Percentiles rank a stretch among this genome's conserved stretches.
phyloP scores from a whole-genome alignment of 2,888 invertebrate species.

The Eucera pruinosa region DNA sequence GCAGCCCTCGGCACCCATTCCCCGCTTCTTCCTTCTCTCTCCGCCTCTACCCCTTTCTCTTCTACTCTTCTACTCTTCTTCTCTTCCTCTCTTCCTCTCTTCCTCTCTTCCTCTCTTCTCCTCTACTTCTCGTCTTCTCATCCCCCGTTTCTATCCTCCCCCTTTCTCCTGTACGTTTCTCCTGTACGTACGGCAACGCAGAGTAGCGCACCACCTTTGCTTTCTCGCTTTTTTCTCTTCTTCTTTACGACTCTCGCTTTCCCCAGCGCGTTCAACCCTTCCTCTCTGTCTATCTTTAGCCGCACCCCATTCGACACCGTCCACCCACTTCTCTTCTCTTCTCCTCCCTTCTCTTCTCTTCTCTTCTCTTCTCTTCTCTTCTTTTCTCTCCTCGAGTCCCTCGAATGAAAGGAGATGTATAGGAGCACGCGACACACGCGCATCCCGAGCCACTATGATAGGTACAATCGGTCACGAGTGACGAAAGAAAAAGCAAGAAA shows the following conservation, averaged over 20 bases:
- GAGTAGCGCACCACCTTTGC: slow-evolving; percentile 12
- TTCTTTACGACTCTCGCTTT: slow-evolving; percentile 28
- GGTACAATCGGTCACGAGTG: slow-evolving; percentile 65
- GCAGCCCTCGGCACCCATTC: slow-evolving; percentile 62
- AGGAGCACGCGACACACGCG: slow-evolving; percentile 64
- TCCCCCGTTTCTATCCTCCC: slow-evolving; percentile 1
- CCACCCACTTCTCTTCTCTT: slow-evolving; percentile 48
- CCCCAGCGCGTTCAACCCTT: slow-evolving; percentile 16
- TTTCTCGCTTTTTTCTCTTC: slow-evolving; percentile 19
- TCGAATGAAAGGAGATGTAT: slow-evolving; percentile 69
- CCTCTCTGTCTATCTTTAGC: slow-evolving; percentile 37
- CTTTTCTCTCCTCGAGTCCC: slow-evolving; percentile 52
- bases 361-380: neutral
- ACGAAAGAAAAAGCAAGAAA: slow-evolving; percentile 50
- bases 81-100: neutral
- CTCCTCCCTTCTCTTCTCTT: neutral
- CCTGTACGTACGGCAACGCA: too few species aligned
- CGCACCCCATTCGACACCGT: slow-evolving; percentile 56
- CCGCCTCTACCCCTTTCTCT: slow-evolving; percentile 16
- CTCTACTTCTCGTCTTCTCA: too few species aligned
- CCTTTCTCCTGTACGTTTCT: slow-evolving; percentile 25
- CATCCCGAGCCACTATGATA: slow-evolving; percentile 65
- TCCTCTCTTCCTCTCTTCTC: neutral
- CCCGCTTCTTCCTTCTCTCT: slow-evolving; percentile 37
- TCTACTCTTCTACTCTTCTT: slow-evolving; percentile 12